These are phyloP conservation scores for Lampris megalopsis DNA, from an alignment of 2,113 vertebrate species.

Conservation along the genomic window DNA sequence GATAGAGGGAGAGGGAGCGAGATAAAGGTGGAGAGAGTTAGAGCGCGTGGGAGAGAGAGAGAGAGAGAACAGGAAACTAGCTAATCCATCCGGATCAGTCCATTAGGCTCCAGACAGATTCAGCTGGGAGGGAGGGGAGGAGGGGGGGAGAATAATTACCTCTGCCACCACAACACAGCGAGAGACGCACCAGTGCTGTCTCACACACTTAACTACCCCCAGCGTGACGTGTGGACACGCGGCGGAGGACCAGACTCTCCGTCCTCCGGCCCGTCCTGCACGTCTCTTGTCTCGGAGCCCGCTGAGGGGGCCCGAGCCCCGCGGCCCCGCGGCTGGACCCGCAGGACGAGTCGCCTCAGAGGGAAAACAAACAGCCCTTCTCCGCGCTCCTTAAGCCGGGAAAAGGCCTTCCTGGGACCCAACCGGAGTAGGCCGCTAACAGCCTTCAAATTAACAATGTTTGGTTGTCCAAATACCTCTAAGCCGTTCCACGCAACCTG, in stretches of 20 bases:
- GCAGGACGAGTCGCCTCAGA: constrained; percentile 32
- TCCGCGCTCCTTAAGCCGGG: constrained; percentile 48
- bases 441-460: constrained; percentile 77
- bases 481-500: constrained; percentile 44
- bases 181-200: constrained; percentile 23
- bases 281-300: constrained; percentile 8
- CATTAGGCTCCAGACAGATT: constrained; percentile 75
- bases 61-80: constrained; percentile 58
- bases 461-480: constrained; percentile 71
- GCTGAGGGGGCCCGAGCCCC: not conserved
- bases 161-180: constrained; percentile 46
- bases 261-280: constrained; percentile 20
- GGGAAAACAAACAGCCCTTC: constrained; percentile 63
- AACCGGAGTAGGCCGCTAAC: constrained; percentile 71
- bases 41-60: not conserved
- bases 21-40: too few relatives aligned
- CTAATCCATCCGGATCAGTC: constrained; percentile 69
- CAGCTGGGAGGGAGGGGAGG: too few relatives aligned
- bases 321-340: constrained; percentile 61
- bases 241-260: constrained; percentile 32
- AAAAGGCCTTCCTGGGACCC: constrained; percentile 63
- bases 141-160: constrained; percentile 67
- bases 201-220: constrained; percentile 25
- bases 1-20: not conserved
- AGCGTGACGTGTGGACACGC: constrained; percentile 33